Conservation (phyloP, 2,888 invertebrate species). For the Apamea crenata region DNA sequence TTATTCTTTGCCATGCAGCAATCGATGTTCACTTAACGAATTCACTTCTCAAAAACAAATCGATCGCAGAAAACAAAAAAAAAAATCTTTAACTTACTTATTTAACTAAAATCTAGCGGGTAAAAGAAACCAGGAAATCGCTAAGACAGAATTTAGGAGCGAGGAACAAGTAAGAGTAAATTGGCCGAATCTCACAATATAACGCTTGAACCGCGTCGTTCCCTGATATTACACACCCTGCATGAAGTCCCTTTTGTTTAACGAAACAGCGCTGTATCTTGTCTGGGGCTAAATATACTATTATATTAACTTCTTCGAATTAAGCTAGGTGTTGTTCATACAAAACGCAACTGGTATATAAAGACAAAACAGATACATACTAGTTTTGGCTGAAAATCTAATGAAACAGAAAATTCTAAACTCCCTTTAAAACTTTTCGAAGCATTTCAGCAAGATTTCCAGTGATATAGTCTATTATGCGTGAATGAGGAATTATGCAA, state of each 20-base stretch:
- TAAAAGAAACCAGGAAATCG: constrained; percentile 19
- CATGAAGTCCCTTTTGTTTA: constrained; percentile 31
- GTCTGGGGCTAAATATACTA: constrained; percentile 16
- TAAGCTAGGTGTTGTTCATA: neutral
- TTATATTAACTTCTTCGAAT: constrained; percentile 13
- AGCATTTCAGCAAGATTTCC: neutral
- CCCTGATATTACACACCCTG: constrained; percentile 33
- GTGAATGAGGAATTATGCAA: neutral
- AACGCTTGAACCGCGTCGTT: constrained; percentile 23
- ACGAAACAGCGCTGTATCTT: constrained; percentile 18
- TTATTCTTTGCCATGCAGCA: constrained; percentile 76
- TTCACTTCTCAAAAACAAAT: constrained; percentile 35
- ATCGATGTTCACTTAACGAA: constrained; percentile 78
- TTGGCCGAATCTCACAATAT: constrained; percentile 46
- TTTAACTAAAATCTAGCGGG: neutral
- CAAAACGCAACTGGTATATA: neutral
- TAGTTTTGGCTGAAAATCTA: neutral
- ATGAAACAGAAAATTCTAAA: neutral
- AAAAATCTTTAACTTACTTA: neutral
- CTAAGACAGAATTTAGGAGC: constrained; percentile 20
- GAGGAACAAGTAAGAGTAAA: constrained; percentile 46
- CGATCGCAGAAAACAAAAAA: neutral
- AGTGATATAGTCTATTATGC: neutral
- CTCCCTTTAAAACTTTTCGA: neutral
- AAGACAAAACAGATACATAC: neutral